Percentiles rank a stretch among this genome's conserved stretches.
Conservation (phyloP, 2,113 vertebrate species). For the Nansenia antarctica region DNA sequence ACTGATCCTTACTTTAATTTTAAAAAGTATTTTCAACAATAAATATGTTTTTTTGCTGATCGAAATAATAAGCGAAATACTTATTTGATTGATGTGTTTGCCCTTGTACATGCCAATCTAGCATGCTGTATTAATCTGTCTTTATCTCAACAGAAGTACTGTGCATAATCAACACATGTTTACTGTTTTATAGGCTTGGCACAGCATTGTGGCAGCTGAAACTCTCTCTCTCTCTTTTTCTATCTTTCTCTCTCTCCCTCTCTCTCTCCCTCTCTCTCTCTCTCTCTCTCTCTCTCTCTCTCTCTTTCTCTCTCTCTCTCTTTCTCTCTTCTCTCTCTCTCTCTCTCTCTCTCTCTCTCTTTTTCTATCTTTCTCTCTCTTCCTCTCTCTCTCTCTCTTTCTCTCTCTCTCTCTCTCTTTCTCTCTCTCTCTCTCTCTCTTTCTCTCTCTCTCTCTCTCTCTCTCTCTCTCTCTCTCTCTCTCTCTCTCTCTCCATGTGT, state of each 20-base stretch:
- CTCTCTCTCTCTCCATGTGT: not conserved
- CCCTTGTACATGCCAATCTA: not conserved
- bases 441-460: not conserved
- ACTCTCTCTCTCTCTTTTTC: not conserved
- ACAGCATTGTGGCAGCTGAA: slow-evolving; percentile 8
- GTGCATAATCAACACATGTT: not conserved
- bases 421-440: not conserved
- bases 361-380: not conserved
- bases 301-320: not conserved
- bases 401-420: not conserved
- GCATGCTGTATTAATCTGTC: not conserved
- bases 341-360: not conserved
- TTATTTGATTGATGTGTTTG: slow-evolving; percentile 1
- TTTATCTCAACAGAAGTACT: slow-evolving; percentile 3
- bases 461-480: not conserved
- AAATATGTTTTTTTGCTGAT: not conserved
- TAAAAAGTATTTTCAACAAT: not conserved
- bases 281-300: not conserved
- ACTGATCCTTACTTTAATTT: not conserved
- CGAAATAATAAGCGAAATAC: not conserved
- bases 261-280: not conserved
- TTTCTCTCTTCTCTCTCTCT: no score
- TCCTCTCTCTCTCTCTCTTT: not conserved
- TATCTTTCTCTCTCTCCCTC: no score
- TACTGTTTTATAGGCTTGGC: not conserved